Evolutionary conservation across 1,140 invertebrate genomes (phyloP).

Genomic region (Luehdorfia chinensis): DNA sequence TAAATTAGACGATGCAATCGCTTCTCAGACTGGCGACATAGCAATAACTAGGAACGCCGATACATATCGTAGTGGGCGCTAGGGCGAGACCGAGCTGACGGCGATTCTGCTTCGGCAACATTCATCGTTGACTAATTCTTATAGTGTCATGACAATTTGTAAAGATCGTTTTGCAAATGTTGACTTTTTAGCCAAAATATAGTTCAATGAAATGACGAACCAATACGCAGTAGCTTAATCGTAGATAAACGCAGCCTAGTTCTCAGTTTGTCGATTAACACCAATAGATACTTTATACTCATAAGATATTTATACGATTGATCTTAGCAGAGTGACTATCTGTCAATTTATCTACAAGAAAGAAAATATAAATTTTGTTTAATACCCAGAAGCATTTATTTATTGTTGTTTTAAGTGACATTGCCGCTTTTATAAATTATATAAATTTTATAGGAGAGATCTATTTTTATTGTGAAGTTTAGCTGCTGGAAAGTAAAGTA

Average conservation of each 20-base stretch:
- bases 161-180: constrained; percentile 74
- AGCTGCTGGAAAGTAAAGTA: constrained; percentile 63
- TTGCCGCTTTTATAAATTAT: constrained; percentile 74
- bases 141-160: constrained; percentile 75
- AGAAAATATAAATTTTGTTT: constrained; percentile 59
- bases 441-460: constrained; percentile 77
- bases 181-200: constrained; percentile 77
- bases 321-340: constrained; percentile 68
- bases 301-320: constrained; percentile 74
- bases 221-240: constrained; percentile 74
- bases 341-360: constrained; percentile 71
- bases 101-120: constrained; percentile 48
- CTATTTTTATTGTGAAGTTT: constrained; percentile 76
- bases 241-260: constrained; percentile 74
- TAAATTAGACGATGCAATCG: background rate
- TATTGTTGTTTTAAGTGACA: constrained; percentile 69
- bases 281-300: constrained; percentile 74
- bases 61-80: constrained; percentile 53
- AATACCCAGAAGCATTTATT: constrained; percentile 73
- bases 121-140: constrained; percentile 74
- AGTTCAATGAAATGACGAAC: constrained; percentile 72
- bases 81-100: constrained; percentile 34
- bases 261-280: constrained; percentile 73
- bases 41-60: constrained; percentile 35
- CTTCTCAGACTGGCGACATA: constrained; percentile 20